Conservation (phyloP, 1,140 invertebrate species). For the Maconellicoccus hirsutus region DNA sequence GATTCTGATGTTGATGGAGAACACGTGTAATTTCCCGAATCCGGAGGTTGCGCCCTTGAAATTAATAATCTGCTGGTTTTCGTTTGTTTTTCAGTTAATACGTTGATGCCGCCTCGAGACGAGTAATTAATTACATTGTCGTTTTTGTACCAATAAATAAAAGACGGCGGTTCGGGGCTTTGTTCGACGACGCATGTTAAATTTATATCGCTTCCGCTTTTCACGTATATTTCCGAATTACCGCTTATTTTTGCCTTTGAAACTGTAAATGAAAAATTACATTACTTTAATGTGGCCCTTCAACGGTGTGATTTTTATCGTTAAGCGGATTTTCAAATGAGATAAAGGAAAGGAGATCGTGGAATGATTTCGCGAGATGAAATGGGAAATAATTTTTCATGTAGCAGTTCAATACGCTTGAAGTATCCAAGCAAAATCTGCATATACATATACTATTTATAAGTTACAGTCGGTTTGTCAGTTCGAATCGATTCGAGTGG, state of each 20-base stretch:
- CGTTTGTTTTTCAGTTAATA: conserved; percentile 73
- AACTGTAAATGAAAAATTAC: conserved; percentile 45
- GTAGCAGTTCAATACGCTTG: too few relatives aligned
- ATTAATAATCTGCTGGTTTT: conserved; percentile 71
- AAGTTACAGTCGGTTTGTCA: too few relatives aligned
- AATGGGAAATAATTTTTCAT: too few relatives aligned
- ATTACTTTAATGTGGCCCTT: too few relatives aligned
- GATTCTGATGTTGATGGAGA: conserved; percentile 50
- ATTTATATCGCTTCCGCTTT: conserved; percentile 80
- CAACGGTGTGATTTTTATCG: too few relatives aligned
- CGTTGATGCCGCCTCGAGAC: conserved; percentile 67
- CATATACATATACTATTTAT: too few relatives aligned
- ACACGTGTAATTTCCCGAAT: conserved; percentile 81
- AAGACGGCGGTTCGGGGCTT: conserved; percentile 74
- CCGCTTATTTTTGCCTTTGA: conserved; percentile 78
- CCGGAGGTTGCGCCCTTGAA: conserved; percentile 45
- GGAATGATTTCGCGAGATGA: too few relatives aligned
- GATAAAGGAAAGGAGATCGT: too few relatives aligned
- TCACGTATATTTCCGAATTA: conserved; percentile 71
- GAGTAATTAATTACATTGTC: conserved; percentile 78
- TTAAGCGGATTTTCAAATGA: too few relatives aligned
- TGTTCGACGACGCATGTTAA: conserved; percentile 74
- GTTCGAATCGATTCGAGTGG: too few relatives aligned
- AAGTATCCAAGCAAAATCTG: too few relatives aligned
- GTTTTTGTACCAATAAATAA: conserved; percentile 85